These are phyloP conservation scores for Brevipalpus yothersi DNA, from an alignment of 1,140 invertebrate genomes.

Conservation along the genomic window DNA sequence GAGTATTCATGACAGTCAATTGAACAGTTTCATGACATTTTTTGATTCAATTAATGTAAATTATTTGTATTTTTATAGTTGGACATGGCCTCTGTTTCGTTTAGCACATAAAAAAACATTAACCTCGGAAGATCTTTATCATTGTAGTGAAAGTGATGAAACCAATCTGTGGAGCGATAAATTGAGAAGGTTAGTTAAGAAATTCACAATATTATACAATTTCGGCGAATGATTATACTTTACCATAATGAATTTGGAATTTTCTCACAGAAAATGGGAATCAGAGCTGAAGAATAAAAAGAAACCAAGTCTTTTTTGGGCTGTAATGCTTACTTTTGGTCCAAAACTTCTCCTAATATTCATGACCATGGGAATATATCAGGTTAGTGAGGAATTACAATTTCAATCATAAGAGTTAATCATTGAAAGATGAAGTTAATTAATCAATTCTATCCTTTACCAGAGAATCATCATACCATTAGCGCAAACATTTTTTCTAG, in stretches of 20 bases:
- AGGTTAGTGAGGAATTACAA: neutral
- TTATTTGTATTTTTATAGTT: neutral
- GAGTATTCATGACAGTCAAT: too few relatives aligned
- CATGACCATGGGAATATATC: neutral
- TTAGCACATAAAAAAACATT: neutral
- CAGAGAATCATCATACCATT: conserved; percentile 1
- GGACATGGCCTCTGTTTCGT: neutral
- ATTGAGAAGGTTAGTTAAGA: neutral
- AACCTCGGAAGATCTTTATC: neutral
- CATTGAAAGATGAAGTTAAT: neutral
- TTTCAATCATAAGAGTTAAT: neutral
- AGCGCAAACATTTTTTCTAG: conserved; percentile 4
- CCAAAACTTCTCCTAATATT: neutral
- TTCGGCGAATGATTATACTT: neutral
- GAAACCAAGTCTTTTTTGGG: conserved; percentile 10
- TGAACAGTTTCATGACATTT: too few relatives aligned
- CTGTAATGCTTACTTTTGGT: conserved; percentile 8
- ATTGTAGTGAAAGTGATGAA: neutral
- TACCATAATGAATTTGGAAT: neutral
- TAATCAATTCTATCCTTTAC: conserved; percentile 3
- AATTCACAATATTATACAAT: neutral
- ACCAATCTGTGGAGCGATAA: neutral
- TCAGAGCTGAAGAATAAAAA: conserved; percentile 8
- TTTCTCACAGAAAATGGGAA: conserved; percentile 6
- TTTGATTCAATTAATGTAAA: too few relatives aligned